phyloP scores from a whole-genome alignment of 2,113 vertebrate genomes.

The Ivindomyrus marchei region DNA sequence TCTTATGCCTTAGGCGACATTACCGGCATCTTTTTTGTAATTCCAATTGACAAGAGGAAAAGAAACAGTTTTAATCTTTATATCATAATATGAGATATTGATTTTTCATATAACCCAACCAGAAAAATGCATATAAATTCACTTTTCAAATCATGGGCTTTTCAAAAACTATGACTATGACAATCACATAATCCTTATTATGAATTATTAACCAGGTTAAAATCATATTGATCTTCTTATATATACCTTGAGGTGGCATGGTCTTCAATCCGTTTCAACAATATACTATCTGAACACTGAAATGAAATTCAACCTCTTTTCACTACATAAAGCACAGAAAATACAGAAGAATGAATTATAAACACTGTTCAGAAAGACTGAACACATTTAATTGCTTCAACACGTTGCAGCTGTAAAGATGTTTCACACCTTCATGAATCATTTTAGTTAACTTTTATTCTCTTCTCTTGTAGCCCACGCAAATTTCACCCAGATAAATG shows the following conservation, averaged over 20 bases:
- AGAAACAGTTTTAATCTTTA: neutral
- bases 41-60: neutral
- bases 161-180: neutral
- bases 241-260: neutral
- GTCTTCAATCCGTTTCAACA: neutral
- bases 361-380: neutral
- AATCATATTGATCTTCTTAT: neutral
- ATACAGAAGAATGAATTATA: neutral
- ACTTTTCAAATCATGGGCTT: neutral
- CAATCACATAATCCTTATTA: neutral
- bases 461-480: neutral
- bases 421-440: neutral
- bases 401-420: neutral
- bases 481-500: neutral
- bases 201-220: neutral
- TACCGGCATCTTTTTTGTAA: neutral
- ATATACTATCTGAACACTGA: neutral
- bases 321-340: constrained; percentile 19
- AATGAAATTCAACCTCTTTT: neutral
- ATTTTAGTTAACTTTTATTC: neutral
- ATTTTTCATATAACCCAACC: neutral
- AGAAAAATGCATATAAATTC: neutral
- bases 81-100: neutral
- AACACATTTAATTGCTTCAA: neutral
- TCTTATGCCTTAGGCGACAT: neutral